A percentile compares a stretch with the other conserved stretches of the same genome.
Conservation (phyloP, 2,888 invertebrate species). For the Cyclophora albipunctata region DNA sequence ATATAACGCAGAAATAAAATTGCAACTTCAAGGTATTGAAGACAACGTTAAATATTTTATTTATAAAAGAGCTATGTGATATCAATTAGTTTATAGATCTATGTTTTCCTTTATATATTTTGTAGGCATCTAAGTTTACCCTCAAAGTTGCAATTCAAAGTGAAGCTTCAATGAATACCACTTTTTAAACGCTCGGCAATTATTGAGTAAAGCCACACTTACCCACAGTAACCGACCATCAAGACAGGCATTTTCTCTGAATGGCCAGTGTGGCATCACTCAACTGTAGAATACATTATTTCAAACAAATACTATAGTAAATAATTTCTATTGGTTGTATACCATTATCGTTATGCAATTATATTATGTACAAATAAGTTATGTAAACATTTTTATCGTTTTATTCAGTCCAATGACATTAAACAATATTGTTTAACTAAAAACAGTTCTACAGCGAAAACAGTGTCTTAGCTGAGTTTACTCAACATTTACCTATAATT, state of each 20-base stretch:
- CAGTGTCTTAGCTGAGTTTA: no score
- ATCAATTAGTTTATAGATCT: background rate
- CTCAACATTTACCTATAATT: no score
- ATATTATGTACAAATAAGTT: background rate
- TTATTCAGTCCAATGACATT: background rate
- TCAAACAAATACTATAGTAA: constrained; percentile 31
- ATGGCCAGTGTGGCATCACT: no score
- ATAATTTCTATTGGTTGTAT: constrained; percentile 26
- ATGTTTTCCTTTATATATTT: background rate
- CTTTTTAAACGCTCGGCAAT: constrained; percentile 32
- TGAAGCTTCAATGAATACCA: constrained; percentile 35
- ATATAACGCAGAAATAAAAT: constrained; percentile 38
- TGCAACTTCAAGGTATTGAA: constrained; percentile 30
- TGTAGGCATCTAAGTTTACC: background rate
- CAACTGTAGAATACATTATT: constrained; percentile 27
- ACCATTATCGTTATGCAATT: constrained; percentile 15
- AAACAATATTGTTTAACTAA: background rate
- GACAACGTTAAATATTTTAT: no score
- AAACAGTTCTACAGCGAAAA: no score
- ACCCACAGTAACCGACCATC: no score
- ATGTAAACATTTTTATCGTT: background rate
- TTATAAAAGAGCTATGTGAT: no score
- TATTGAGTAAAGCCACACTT: constrained; percentile 10
- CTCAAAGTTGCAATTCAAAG: constrained; percentile 39
- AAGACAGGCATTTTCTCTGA: no score